These are phyloP conservation scores for Rhaphigaster nebulosa DNA, from an alignment of 2,888 invertebrate genomes.

Conservation along the genomic window DNA sequence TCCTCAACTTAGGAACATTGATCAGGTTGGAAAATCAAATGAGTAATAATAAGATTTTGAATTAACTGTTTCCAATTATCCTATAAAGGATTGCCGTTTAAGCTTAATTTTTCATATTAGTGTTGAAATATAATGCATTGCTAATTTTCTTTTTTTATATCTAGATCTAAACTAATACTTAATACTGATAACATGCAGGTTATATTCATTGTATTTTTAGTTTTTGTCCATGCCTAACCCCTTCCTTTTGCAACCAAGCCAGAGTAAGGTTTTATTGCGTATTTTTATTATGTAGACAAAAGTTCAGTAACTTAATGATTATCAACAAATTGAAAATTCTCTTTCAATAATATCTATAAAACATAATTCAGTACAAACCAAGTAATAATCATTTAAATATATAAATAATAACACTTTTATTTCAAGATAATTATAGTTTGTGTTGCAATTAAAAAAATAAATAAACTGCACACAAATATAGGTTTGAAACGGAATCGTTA, in stretches of 20 bases:
- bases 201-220: background rate
- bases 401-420: too few relatives aligned
- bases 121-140: background rate
- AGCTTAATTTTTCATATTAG: background rate
- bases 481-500: too few relatives aligned
- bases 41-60: too few relatives aligned
- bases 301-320: background rate
- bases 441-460: too few relatives aligned
- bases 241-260: background rate
- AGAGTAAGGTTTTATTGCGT: background rate
- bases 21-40: too few relatives aligned
- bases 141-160: background rate
- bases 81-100: too few relatives aligned
- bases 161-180: background rate
- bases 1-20: too few relatives aligned
- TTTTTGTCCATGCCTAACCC: background rate
- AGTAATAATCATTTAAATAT: too few relatives aligned
- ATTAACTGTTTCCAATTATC: too few relatives aligned
- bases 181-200: background rate
- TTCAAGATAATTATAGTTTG: too few relatives aligned
- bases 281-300: background rate
- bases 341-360: background rate
- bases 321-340: background rate
- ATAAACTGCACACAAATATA: too few relatives aligned
- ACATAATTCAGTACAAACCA: too few relatives aligned